Evolutionary conservation across 2,888 invertebrate genomes (phyloP), one percentile per base, ranked within the genome.

Genomic region (Notocelia uddmanniana): DNA sequence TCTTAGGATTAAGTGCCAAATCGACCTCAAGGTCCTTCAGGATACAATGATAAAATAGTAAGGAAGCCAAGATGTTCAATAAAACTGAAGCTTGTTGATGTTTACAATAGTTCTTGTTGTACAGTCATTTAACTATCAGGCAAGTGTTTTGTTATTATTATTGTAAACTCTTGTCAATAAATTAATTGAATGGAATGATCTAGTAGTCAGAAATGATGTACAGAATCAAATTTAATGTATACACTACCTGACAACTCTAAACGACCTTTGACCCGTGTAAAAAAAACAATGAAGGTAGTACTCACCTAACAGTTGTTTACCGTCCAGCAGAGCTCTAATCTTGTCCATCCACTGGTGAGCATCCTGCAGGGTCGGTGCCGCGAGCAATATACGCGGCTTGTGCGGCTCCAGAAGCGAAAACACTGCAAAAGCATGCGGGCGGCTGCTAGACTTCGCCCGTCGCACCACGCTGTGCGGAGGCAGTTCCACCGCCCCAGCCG

Each of bases 331-430:
- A 73, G 90, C 86, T 74, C 94, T 89, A 59, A 96, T 95, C 74
- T 94, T 95, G 13, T 94, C 92, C 95, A 97, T 97, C 96, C 96
- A 97, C 63, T 92, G 82, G 79, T 96, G 96, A 8, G 95, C 94
- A 74, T 96, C 96, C 21, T 94, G 95, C 75, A 96, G 95, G 0
- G 95, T 95, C 68, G 86, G 92, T 0, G 96, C 96, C 0, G 96
- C 95, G 72, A 97, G 90, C 74, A 96, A 95, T 18, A 96, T 86
- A 15, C 95, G 88, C 0, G 96, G 95, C 79, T 96, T 96, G 67
- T 94, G 91, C 50, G 94, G 94, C 64, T 94, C 92, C 15, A 92
- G 93, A 0, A 91, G 81, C 9, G 95, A 91, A 80, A 96, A 96
- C 73, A 96, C 94, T 3, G 96, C 96, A 81, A 96, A 96, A 13